Conservation (phyloP, 92 coral and sea anemone species). For the Plumapathes pennacea region DNA sequence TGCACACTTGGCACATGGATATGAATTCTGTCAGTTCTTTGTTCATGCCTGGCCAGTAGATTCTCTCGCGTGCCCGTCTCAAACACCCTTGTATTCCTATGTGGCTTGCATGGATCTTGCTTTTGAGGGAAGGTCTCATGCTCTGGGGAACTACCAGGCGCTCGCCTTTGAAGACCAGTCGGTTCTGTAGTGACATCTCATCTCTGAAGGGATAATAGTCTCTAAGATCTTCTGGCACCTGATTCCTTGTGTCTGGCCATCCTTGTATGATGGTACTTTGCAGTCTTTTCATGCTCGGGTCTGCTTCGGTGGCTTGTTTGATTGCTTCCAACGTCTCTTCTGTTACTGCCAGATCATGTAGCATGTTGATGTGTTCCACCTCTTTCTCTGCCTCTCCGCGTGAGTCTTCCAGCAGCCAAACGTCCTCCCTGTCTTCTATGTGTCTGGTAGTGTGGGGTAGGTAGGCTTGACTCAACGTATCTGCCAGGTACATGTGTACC, state of each 20-base stretch:
- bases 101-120: conserved; percentile 26
- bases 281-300: conserved; percentile 12
- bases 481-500: conserved; percentile 40
- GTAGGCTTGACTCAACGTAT: conserved; percentile 40
- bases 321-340: conserved; percentile 25
- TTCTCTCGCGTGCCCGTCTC: conserved; percentile 30
- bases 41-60: conserved; percentile 51
- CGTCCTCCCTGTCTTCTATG: conserved; percentile 7
- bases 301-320: conserved; percentile 22
- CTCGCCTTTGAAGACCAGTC: conserved; percentile 18
- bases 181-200: conserved; percentile 27
- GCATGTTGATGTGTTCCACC: conserved; percentile 13
- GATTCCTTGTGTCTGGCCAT: conserved; percentile 29
- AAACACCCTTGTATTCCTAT: conserved; percentile 35
- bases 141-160: not conserved
- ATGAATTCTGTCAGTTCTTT: conserved; percentile 28
- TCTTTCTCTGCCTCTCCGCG: conserved; percentile 23
- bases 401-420: conserved; percentile 1
- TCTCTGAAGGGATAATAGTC: conserved; percentile 28
- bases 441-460: conserved; percentile 5
- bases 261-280: conserved; percentile 21
- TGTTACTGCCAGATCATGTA: conserved; percentile 10
- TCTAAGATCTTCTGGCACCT: conserved; percentile 4
- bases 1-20: conserved; percentile 31
- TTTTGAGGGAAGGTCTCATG: conserved; percentile 4